Evolutionary conservation across 2,888 invertebrate species (phyloP), one percentile per base, ranked within the genome.

Genomic region (Disparrhopalites patrizii): DNA sequence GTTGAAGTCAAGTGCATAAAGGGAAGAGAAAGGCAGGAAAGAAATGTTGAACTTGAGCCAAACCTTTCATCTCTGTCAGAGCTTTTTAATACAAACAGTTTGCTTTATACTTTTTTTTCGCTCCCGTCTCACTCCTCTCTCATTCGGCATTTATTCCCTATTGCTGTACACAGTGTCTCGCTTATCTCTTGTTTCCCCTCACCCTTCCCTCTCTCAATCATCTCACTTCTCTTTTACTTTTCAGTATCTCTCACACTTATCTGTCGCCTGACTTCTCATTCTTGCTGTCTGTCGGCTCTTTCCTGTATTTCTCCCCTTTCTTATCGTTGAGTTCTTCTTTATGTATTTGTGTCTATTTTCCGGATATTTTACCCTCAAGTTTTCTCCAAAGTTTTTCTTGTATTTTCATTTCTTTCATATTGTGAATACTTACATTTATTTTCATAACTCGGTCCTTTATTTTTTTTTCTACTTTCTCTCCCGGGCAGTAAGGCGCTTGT

Each of bases 51-150:
- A 69, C 65, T 56, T 52, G 55, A 66, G 66, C 69, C 69, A 69
- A 67, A 62, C 60, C 61, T 69, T 69, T 69, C 63, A 69, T 67
- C 69, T 67, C 56, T 66, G 66, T 64, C 67, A 67, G 67, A 67
- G 64, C 67, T 62, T 55, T 66, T 66, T 66, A 66, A 66, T 66
- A 66, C 57, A 36, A 60, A 50, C 54, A 27, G 54, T 54, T 31
- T 54, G 18, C 33, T 28, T 54, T 54, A 54, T 54, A 54, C 27
- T 54, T 54, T 47, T 47, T 23, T n/a, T n/a, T n/a, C n/a, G n/a
- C n/a, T n/a, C n/a, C n/a, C n/a, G n/a, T n/a, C n/a, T n/a, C n/a
- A n/a, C n/a, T n/a, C n/a, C n/a, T n/a, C n/a, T n/a, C n/a, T n/a
- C n/a, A n/a, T n/a, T n/a, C n/a, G n/a, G 36, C 36, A 10, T 10